Base-by-base conservation (phyloP, 1,140 invertebrate species). In the Drosophila pectinifera region DNA sequence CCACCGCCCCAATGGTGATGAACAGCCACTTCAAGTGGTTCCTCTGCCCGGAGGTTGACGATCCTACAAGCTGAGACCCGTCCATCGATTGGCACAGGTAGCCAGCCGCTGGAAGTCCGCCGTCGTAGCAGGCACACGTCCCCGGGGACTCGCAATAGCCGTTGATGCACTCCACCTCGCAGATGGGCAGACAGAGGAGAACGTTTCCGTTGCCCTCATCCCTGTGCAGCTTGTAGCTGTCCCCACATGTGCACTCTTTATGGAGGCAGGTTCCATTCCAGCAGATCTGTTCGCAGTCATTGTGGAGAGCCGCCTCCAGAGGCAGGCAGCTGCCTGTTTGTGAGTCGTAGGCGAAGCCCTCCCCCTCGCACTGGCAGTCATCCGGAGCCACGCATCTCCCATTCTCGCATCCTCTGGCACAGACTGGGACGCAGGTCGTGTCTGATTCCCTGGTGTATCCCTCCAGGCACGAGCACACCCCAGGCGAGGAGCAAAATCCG, bases 241-340 rank as follows among this genome's bases (percentile, higher is more conserved):
- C 0, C 11, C n/a, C n/a, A 31, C 83, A 88, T 0, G 6, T 55
- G n/a, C 83, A 88, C 22, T 56, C 6, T 0, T 41, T 70, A 5
- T 58, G 22, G 1, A 67, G 0, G 24, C 83, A 86, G 11, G 58
- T 83, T 46, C 83, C 83, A 51, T 86, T 86, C 36, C 18, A 43
- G 20, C 83, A 88, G 0, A 36, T 26, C 10, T 62, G 7, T 0
- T 20, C 18, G n/a, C 83, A 70, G 11, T 13, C 31, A 6, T 26
- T 31, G 1, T 8, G 0, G 1, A 0, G 7, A 51, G 13, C 13
- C 10, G 6, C 7, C 1, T 28, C 20, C 10, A 28, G 6, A 22
- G 16, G 18, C 10, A 22, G 10, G 20, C 63, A 65, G 3, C 2
- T 22, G 3, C 4, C 18, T 1, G 11, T 7, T 16, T 7, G 0